phyloP scores from a whole-genome alignment of 2,888 invertebrate genomes.

The Acanthopleura granulata region DNA sequence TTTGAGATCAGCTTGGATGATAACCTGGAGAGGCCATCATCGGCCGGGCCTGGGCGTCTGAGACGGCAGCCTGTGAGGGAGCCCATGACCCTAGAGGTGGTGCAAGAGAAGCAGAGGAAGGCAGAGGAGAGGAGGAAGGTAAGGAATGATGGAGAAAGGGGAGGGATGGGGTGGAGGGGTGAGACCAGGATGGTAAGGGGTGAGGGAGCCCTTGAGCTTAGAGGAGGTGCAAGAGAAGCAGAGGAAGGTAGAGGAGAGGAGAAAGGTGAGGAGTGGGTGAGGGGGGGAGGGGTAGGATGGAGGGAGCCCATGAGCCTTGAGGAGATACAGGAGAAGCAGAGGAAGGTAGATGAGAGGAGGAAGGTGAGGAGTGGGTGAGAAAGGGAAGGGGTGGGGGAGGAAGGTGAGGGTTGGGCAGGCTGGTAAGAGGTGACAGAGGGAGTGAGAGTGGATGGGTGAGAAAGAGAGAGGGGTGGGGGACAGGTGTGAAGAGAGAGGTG shows the following conservation, averaged over 20 bases:
- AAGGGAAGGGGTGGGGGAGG: neutral
- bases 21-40: neutral
- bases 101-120: slow-evolving; percentile 27
- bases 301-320: neutral
- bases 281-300: neutral
- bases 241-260: neutral
- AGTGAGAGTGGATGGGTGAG: too few relatives aligned
- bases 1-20: slow-evolving; percentile 1
- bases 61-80: slow-evolving; percentile 3
- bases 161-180: neutral
- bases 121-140: slow-evolving; percentile 34
- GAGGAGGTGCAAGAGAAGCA: neutral
- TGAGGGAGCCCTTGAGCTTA: neutral
- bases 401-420: too few relatives aligned
- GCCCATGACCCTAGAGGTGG: slow-evolving; percentile 23
- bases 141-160: slow-evolving; percentile 5
- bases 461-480: neutral
- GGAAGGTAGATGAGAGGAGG: neutral
- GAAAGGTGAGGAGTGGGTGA: neutral
- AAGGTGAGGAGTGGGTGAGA: neutral
- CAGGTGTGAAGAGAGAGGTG: too few relatives aligned
- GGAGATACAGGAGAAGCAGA: neutral
- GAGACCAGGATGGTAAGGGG: neutral
- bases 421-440: too few relatives aligned
- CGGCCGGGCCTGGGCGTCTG: neutral